phyloP scores from a whole-genome alignment of 2,888 invertebrate genomes.

The Heliconius ismenius region DNA sequence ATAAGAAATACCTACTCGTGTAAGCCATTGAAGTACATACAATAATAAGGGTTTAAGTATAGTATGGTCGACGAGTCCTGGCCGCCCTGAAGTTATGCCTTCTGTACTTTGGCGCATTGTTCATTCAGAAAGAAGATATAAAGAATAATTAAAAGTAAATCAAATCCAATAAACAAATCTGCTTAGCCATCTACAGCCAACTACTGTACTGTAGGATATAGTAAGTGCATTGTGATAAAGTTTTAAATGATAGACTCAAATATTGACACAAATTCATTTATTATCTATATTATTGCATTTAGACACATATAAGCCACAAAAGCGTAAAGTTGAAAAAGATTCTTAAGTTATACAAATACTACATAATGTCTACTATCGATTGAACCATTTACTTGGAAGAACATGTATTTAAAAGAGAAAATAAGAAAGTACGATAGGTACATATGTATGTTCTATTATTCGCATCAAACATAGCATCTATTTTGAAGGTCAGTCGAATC shows the following conservation, averaged over 20 bases:
- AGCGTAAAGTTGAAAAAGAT: slow-evolving; percentile 35
- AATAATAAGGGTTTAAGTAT: not conserved
- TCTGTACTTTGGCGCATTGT: too few relatives aligned
- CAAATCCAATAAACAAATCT: too few relatives aligned
- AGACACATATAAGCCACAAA: slow-evolving; percentile 37
- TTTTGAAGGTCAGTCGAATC: slow-evolving; percentile 39
- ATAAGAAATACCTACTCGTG: too few relatives aligned
- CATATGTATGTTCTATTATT: not conserved
- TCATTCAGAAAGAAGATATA: too few relatives aligned
- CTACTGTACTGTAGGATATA: not conserved
- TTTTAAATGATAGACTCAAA: not conserved
- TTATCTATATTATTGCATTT: slow-evolving; percentile 17
- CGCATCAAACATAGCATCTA: slow-evolving; percentile 26
- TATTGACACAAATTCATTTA: slow-evolving; percentile 23
- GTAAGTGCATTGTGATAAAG: not conserved
- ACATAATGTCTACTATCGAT: slow-evolving; percentile 22
- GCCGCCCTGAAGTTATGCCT: not conserved
- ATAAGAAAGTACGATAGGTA: not conserved
- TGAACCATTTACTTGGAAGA: slow-evolving; percentile 2
- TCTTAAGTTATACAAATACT: slow-evolving; percentile 22
- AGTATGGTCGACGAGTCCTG: not conserved
- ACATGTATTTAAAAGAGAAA: slow-evolving; percentile 15
- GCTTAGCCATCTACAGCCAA: not conserved
- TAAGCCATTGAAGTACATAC: too few relatives aligned
- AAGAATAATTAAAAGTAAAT: not conserved